These are phyloP conservation scores for Drosophila nasuta DNA, from an alignment of 1,140 invertebrate species.

Conservation along the genomic window DNA sequence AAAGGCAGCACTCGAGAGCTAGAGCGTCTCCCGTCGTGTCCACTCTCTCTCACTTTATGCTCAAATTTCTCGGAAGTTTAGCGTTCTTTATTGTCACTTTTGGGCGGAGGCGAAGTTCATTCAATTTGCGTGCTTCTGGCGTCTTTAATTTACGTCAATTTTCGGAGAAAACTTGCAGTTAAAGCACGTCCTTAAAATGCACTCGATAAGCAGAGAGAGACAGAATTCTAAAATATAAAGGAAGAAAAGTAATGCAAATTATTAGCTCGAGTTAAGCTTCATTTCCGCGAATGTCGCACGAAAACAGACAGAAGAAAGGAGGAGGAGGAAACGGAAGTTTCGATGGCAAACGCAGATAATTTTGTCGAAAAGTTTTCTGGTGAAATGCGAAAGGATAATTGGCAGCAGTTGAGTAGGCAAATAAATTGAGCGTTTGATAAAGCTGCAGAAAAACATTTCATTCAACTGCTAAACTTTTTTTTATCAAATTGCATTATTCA, in stretches of 20 bases:
- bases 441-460: not conserved
- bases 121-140: not conserved
- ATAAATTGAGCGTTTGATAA: not conserved
- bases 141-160: conserved; percentile 15
- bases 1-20: not conserved
- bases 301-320: not conserved
- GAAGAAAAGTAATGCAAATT: conserved; percentile 46
- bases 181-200: not conserved
- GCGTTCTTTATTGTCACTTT: not conserved
- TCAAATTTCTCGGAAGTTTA: not conserved
- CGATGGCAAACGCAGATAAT: conserved; percentile 17
- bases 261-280: conserved; percentile 5
- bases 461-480: too few relatives aligned
- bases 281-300: conserved; percentile 7
- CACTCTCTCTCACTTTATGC: not conserved
- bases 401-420: not conserved
- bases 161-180: conserved; percentile 8
- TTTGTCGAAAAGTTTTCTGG: conserved; percentile 8
- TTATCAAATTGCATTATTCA: too few relatives aligned
- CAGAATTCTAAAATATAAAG: too few relatives aligned
- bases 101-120: not conserved
- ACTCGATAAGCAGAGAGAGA: not conserved
- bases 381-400: conserved; percentile 21
- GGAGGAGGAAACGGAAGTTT: not conserved
- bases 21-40: not conserved